Evolutionary conservation across 2,888 invertebrate genomes (phyloP), one percentile per base, ranked within the genome.

Genomic region (Meiosimyza platycephala): DNA sequence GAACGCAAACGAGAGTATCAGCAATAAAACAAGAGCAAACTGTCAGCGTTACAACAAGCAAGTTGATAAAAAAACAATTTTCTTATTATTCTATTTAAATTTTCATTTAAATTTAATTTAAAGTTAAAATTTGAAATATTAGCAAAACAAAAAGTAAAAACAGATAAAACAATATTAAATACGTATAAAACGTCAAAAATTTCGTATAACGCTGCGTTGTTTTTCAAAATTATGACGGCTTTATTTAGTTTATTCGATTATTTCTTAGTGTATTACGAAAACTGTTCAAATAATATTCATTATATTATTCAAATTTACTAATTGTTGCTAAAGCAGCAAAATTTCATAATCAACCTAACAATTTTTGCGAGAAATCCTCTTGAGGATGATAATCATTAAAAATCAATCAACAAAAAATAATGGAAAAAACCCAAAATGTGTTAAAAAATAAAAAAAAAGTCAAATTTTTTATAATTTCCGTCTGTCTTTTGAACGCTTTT

Each of bases 41-140:
- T 28, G 28, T 40, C 59, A 28, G n/a, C 54, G 54, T 62, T 33
- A 72, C 62, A 72, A 59, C 66, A 72, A 73, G 75, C 75, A 75
- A 75, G 75, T 75, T 75, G 47, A 71, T 68, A 51, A 68, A 60
- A n/a, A 70, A 63, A 40, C 22, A 47, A 48, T 68, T 48, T 68
- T 50, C 22, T 70, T 68, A 47, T 67, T 62, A 62, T 62, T 70
- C 52, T 51, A 40, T n/a, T 62, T 62, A 40, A 40, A 40, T 40
- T 40, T 40, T 40, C 40, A 40, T 40, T 40, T 40, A 40, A 40
- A 40, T n/a, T 28, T 18, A 47, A 47, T 57, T 55, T 51, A 65
- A 48, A 59, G 40, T 59, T 59, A 15, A 48, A n/a, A 57, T 48
- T 51, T 47, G 22, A 28, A 59, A 50, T 48, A 48, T 59, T 40